phyloP scores from a whole-genome alignment of 2,797 vertebrate species.

The Peromyscus melanophrys region DNA sequence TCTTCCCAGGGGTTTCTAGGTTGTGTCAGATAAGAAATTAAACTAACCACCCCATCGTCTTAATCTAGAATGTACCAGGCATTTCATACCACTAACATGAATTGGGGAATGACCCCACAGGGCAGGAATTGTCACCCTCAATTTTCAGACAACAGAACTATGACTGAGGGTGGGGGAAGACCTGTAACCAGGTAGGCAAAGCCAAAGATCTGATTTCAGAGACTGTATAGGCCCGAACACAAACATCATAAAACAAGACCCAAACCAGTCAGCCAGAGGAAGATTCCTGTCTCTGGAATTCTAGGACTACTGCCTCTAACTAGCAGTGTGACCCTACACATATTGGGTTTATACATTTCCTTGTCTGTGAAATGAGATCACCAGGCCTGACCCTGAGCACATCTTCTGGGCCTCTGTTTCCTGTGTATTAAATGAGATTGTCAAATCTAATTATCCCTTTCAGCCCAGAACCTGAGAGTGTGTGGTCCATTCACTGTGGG shows the following conservation, averaged over 20 bases:
- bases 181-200: not conserved
- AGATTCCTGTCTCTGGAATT: not conserved
- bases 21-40: not conserved
- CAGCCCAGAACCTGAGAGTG: not conserved
- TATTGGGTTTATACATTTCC: not conserved
- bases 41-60: not conserved
- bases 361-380: constrained; percentile 27
- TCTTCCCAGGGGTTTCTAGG: not conserved
- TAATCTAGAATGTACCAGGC: not conserved
- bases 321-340: not conserved
- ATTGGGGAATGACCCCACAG: constrained; percentile 2
- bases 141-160: not conserved
- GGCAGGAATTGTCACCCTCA: not conserved
- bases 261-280: not conserved
- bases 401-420: not conserved
- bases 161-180: not conserved
- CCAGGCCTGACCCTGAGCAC: not conserved
- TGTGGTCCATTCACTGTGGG: not conserved
- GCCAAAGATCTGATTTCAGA: not conserved
- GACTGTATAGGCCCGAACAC: not conserved
- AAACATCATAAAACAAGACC: constrained; percentile 22
- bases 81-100: not conserved
- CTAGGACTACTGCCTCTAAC: not conserved
- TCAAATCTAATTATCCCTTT: constrained; percentile 29
- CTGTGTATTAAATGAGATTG: constrained; percentile 31